A percentile compares a stretch with the other conserved stretches of the same genome.
Conservation (phyloP, 1,140 invertebrate species). For the Argopecten irradians region DNA sequence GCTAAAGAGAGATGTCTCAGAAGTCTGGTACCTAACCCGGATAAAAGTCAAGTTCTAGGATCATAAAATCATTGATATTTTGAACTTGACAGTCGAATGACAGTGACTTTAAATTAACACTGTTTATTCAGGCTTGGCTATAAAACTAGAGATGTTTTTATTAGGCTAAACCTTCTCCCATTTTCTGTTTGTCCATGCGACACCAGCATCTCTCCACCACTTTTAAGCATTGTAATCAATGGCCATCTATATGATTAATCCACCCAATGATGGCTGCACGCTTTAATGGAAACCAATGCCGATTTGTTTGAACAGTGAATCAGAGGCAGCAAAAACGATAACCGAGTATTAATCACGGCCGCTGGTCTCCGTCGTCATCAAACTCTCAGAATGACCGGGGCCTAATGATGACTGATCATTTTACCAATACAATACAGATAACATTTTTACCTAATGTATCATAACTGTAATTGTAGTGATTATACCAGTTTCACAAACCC, state of each 20-base stretch:
- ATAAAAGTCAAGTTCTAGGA: too few species aligned
- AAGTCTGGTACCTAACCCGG: too few species aligned
- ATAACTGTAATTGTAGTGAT: background rate
- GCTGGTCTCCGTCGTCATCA: background rate
- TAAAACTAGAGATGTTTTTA: too few species aligned
- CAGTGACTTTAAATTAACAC: too few species aligned
- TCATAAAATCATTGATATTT: too few species aligned
- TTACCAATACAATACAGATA: background rate
- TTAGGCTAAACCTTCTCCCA: too few species aligned
- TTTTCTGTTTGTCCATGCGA: too few species aligned
- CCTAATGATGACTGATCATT: slow-evolving; percentile 2
- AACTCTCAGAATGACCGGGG: background rate
- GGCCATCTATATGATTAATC: background rate
- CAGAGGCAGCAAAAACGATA: background rate
- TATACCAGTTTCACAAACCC: background rate
- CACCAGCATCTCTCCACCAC: background rate
- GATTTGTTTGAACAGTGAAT: slow-evolving; percentile 10
- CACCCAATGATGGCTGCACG: background rate
- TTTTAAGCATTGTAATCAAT: background rate
- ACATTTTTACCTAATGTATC: slow-evolving; percentile 12
- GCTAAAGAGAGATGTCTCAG: too few species aligned
- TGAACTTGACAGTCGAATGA: too few species aligned
- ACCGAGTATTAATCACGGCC: background rate
- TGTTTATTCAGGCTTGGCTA: too few species aligned
- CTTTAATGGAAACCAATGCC: background rate